These are phyloP conservation scores for Caenorhabditis macrosperma DNA, from an alignment of 2,888 invertebrate species.

Conservation along the genomic window DNA sequence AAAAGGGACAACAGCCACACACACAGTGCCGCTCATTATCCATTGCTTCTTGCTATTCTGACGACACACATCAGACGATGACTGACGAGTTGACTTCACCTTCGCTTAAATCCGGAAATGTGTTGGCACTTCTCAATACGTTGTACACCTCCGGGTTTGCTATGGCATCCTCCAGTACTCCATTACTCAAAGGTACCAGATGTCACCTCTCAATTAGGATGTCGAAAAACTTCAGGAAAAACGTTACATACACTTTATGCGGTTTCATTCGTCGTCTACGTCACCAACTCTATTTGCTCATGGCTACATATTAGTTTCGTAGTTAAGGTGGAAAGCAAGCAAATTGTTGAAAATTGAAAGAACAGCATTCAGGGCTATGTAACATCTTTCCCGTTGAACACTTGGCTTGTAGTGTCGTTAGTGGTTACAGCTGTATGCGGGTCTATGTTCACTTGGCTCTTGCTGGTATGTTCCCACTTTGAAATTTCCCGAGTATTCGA, in stretches of 20 bases:
- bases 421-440: slow-evolving; percentile 73
- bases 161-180: slow-evolving; percentile 73
- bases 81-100: slow-evolving; percentile 57
- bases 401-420: slow-evolving; percentile 73
- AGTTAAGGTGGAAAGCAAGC: slow-evolving; percentile 58
- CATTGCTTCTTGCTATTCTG: slow-evolving; percentile 38
- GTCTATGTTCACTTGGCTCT: slow-evolving; percentile 76
- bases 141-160: slow-evolving; percentile 79
- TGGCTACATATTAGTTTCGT: slow-evolving; percentile 79
- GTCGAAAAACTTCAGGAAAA: slow-evolving; percentile 63
- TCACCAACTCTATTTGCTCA: slow-evolving; percentile 73
- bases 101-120: slow-evolving; percentile 66
- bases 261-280: slow-evolving; percentile 78
- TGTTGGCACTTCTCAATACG: slow-evolving; percentile 77
- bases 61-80: slow-evolving; percentile 42
- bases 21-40: slow-evolving; percentile 34
- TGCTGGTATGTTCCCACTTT: slow-evolving; percentile 69
- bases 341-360: not conserved
- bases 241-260: slow-evolving; percentile 80
- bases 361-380: slow-evolving; percentile 68
- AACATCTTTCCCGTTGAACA: slow-evolving; percentile 76
- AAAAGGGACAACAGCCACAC: slow-evolving; percentile 7
- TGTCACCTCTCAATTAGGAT: too few species aligned
- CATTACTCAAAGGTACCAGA: slow-evolving; percentile 66
- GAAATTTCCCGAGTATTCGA: too few species aligned